phyloP scores from a whole-genome alignment of 2,888 invertebrate genomes.

The Osedax fenrisi region DNA sequence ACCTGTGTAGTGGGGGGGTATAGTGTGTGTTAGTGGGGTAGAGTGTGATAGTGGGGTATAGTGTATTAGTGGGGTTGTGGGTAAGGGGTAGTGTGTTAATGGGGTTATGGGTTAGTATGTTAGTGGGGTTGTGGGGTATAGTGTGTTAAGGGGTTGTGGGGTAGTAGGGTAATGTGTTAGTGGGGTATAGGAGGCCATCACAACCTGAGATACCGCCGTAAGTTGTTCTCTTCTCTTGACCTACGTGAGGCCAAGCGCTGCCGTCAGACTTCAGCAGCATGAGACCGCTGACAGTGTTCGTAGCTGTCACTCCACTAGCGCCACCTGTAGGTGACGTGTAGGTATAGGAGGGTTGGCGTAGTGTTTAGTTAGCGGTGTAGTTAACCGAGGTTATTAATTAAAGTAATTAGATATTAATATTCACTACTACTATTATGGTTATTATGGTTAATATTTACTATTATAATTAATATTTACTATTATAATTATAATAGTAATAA shows the following conservation, averaged over 20 bases:
- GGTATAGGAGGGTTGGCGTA: too few species aligned
- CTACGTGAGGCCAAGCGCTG: conserved; percentile 82
- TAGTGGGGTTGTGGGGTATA: not conserved
- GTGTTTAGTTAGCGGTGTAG: too few species aligned
- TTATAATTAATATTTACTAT: too few species aligned
- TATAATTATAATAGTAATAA: too few species aligned
- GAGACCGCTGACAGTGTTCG: conserved; percentile 88
- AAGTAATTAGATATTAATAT: too few species aligned
- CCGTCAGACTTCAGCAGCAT: conserved; percentile 74
- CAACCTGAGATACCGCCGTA: conserved; percentile 73
- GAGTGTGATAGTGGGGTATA: not conserved
- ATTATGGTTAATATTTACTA: too few species aligned
- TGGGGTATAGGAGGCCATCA: not conserved
- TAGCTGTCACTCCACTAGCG: conserved; percentile 87
- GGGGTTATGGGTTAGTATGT: not conserved
- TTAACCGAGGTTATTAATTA: too few species aligned
- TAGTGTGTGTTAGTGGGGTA: not conserved
- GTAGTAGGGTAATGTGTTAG: not conserved
- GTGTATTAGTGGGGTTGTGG: not conserved
- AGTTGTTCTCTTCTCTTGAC: conserved; percentile 66
- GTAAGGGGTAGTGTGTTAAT: not conserved
- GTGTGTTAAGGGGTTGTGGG: not conserved
- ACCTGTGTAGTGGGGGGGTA: conserved; percentile 52
- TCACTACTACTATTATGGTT: too few species aligned
- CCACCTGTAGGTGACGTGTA: too few species aligned